Percentiles rank a stretch among this genome's conserved stretches.
These are phyloP conservation scores for Sapajus apella DNA, from an alignment of 2,113 vertebrate species.

Conservation along the genomic window DNA sequence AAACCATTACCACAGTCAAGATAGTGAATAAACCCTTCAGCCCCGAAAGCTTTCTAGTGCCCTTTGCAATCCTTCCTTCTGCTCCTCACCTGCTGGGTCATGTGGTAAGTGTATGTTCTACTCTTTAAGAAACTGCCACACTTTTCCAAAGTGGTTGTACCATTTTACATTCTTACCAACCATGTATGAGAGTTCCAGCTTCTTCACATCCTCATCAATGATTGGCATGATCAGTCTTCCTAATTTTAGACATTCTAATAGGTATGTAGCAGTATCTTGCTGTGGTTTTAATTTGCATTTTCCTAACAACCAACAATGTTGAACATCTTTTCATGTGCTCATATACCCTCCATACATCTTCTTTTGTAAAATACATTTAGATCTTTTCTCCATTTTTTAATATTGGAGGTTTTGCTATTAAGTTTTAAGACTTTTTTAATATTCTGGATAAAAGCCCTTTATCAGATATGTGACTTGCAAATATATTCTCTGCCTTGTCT, in stretches of 20 bases:
- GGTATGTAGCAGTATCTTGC: background rate
- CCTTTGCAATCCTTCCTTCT: background rate
- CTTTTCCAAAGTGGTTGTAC: background rate
- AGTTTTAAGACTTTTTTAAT: background rate
- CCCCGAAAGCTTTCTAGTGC: background rate
- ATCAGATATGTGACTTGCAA: background rate
- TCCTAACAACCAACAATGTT: background rate
- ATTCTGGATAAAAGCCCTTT: background rate
- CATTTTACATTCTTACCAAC: background rate
- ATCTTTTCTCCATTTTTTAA: background rate
- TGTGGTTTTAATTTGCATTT: conserved; percentile 11
- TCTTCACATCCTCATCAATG: background rate
- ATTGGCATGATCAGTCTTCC: background rate
- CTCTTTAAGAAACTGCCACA: background rate
- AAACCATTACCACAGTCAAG: background rate
- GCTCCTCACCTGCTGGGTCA: background rate
- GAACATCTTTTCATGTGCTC: background rate
- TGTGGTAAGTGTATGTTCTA: background rate
- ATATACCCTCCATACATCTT: background rate
- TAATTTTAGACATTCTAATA: background rate
- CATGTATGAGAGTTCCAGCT: background rate
- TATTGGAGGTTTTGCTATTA: background rate
- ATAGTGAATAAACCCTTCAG: background rate
- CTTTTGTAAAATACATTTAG: background rate
- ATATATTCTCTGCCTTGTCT: background rate